Conservation (phyloP, 2,888 invertebrate genomes). For the Apamea monoglypha region DNA sequence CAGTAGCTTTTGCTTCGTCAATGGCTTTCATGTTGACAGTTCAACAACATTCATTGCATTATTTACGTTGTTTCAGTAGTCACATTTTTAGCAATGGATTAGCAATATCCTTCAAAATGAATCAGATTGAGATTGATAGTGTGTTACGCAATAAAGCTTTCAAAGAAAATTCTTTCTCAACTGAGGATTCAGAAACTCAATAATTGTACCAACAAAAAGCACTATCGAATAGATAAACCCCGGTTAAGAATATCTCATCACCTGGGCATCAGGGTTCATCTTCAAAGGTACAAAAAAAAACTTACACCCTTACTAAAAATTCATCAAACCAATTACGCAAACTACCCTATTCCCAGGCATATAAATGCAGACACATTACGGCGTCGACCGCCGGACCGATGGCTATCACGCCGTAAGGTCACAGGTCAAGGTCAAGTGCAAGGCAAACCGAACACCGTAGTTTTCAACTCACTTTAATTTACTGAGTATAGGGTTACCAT, state of each 20-base stretch:
- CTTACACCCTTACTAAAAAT: background rate
- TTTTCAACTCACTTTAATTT: constrained; percentile 47
- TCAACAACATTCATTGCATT: too few species aligned
- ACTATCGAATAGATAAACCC: background rate
- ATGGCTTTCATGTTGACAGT: too few species aligned
- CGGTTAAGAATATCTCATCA: background rate
- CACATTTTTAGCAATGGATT: too few species aligned
- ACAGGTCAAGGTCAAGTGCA: constrained; percentile 55
- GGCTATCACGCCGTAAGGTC: constrained; percentile 56
- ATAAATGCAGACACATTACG: constrained; percentile 53
- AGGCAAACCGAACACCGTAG: constrained; percentile 29
- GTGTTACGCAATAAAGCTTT: background rate
- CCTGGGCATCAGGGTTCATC: background rate
- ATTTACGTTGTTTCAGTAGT: too few species aligned
- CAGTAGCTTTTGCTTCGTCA: too few species aligned
- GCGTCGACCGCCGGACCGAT: constrained; percentile 45
- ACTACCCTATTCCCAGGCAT: constrained; percentile 6
- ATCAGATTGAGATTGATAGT: too few species aligned
- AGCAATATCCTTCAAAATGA: too few species aligned
- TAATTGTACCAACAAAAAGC: background rate
- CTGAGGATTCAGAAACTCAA: background rate
- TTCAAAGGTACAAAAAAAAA: background rate
- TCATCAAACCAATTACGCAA: constrained; percentile 22
- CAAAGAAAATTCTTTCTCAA: background rate
- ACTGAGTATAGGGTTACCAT: constrained; percentile 18